phyloP scores from a whole-genome alignment of 2,888 invertebrate species.

The Leptinotarsa juncta region DNA sequence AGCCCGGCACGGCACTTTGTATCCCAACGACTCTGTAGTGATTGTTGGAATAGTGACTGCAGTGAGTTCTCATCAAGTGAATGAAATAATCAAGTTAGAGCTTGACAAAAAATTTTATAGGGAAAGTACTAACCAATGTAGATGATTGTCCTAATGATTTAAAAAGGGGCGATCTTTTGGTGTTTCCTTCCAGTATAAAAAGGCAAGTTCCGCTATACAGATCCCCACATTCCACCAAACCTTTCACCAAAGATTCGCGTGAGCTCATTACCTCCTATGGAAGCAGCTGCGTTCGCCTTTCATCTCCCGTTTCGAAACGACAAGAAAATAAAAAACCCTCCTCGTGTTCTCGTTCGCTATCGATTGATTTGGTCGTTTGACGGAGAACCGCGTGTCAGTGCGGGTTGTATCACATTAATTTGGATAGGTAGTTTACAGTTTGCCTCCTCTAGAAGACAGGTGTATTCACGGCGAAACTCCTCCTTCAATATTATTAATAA shows the following conservation, averaged over 20 bases:
- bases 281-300: conserved; percentile 2
- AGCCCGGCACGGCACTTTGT: too few relatives aligned
- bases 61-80: too few relatives aligned
- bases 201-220: neutral
- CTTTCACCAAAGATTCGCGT: neutral
- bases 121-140: too few relatives aligned
- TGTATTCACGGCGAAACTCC: neutral
- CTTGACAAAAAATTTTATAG: too few relatives aligned
- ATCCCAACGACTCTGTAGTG: too few relatives aligned
- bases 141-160: too few relatives aligned
- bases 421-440: conserved; percentile 1
- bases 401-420: conserved; percentile 18
- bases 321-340: neutral
- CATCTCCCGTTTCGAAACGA: neutral
- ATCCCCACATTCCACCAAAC: neutral
- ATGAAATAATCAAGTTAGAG: too few relatives aligned
- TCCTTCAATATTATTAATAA: neutral
- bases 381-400: conserved; percentile 2
- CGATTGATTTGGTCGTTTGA: conserved; percentile 20
- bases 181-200: neutral
- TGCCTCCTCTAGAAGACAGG: neutral
- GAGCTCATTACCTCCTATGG: neutral
- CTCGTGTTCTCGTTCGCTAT: neutral
- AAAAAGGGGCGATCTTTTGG: too few relatives aligned
- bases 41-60: too few relatives aligned